Conservation (phyloP, 2,113 vertebrate species). For the Azemiops feae region DNA sequence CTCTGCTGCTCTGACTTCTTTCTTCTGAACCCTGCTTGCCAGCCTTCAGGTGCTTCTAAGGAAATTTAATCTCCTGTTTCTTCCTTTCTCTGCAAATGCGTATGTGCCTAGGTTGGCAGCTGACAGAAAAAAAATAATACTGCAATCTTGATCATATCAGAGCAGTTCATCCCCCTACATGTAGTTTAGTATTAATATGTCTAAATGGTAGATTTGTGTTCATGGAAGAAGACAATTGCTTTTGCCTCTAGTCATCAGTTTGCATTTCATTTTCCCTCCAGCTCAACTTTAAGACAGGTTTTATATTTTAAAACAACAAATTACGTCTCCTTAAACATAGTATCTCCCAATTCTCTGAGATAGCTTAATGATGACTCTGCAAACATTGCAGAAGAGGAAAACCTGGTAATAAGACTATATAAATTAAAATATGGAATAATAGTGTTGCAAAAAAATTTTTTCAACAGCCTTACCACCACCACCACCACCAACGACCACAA, state of each 20-base stretch:
- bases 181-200: neutral
- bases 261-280: neutral
- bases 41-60: neutral
- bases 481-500: neutral
- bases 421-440: neutral
- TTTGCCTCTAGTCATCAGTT: neutral
- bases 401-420: neutral
- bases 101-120: neutral
- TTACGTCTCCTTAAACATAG: neutral
- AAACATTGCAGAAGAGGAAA: neutral
- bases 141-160: neutral
- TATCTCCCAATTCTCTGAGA: neutral
- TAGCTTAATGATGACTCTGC: neutral
- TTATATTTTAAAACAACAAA: neutral
- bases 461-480: neutral
- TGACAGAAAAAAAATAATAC: neutral
- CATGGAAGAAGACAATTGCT: neutral
- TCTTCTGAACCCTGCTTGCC: neutral
- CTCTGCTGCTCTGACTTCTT: neutral
- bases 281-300: neutral
- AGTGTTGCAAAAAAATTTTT: neutral
- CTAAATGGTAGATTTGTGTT: neutral
- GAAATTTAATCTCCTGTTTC: neutral
- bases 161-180: neutral
- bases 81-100: neutral